Base-by-base conservation (phyloP, 2,113 vertebrate genomes). In the Eleginops maclovinus region DNA sequence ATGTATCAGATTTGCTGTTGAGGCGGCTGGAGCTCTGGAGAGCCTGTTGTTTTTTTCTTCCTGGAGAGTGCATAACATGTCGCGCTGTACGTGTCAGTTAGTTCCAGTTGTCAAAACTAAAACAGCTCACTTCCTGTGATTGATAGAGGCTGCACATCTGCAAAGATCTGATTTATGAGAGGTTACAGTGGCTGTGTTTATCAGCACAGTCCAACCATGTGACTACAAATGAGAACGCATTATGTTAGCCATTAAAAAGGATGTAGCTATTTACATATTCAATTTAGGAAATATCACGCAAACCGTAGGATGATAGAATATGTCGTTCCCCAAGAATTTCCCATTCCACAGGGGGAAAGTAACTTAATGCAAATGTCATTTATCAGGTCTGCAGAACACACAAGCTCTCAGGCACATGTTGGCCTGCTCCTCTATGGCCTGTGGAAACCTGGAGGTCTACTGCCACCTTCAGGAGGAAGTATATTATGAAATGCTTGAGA, bases 321-420 rank as follows among this genome's bases (percentile, higher is more conserved):
- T 62, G 73, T 85, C 70, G 80, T 84, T 94, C 83, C 77, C 84
- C n/a, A 53, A 70, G 67, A 89, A 88, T 90, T 84, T 88, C 75
- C 81, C 68, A 85, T 91, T 93, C 74, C 87, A 76, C 75, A 28
- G 77, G 83, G 76, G 85, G 85, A 75, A 73, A 73, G 82, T 73
- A 84, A 88, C 83, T 92, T 91, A 82, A 93, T 91, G 92, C 92
- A 93, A 94, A 94, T 91, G 87, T 67, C 79, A 90, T 92, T 91
- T 89, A 91, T 92, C 90, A 89, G 88, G 83, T 86, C 82, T 79
- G 41, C 65, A 89, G 84, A 87, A 81, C 71, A 81, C 84, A 86
- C 86, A 83, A 80, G 70, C 66, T 56, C 44, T 50, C 65, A n/a
- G 59, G 77, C 77, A 83, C 87, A 87, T 79, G 81, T 64, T 26